Conservation (phyloP, 2,797 vertebrate species). For the Phylloscopus collybita region DNA sequence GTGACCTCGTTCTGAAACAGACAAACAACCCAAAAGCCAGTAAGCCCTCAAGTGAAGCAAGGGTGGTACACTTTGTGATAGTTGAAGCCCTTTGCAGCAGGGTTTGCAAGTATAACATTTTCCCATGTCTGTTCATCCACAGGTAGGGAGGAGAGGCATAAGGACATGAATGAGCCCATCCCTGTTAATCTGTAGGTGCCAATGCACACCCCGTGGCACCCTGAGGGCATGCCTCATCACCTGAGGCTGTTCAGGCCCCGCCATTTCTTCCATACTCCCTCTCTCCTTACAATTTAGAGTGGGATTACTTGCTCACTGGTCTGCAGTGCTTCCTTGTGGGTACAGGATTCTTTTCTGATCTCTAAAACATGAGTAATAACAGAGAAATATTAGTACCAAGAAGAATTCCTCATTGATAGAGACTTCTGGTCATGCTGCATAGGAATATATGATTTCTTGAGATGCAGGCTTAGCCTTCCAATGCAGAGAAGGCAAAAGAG, state of each 20-base stretch:
- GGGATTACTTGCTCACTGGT: neutral
- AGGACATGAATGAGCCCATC: neutral
- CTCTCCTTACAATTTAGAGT: neutral
- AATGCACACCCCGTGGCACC: neutral
- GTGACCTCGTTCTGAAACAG: neutral
- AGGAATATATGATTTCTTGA: neutral
- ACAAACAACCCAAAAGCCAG: neutral
- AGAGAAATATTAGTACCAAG: neutral
- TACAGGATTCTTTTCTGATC: neutral
- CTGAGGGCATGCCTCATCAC: neutral
- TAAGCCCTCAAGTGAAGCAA: neutral
- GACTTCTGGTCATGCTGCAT: neutral
- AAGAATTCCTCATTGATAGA: neutral
- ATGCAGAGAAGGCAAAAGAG: neutral
- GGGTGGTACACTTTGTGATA: neutral
- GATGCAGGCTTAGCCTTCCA: neutral
- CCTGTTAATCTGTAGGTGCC: neutral
- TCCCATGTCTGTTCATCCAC: neutral
- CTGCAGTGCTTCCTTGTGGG: neutral
- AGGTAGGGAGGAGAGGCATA: neutral
- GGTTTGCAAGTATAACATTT: neutral
- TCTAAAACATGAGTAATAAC: neutral
- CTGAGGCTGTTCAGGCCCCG: neutral
- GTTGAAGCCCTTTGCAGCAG: neutral
- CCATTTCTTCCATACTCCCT: neutral